These are phyloP conservation scores for Drosophila willistoni DNA, from an alignment of 1,140 invertebrate species.

Conservation along the genomic window DNA sequence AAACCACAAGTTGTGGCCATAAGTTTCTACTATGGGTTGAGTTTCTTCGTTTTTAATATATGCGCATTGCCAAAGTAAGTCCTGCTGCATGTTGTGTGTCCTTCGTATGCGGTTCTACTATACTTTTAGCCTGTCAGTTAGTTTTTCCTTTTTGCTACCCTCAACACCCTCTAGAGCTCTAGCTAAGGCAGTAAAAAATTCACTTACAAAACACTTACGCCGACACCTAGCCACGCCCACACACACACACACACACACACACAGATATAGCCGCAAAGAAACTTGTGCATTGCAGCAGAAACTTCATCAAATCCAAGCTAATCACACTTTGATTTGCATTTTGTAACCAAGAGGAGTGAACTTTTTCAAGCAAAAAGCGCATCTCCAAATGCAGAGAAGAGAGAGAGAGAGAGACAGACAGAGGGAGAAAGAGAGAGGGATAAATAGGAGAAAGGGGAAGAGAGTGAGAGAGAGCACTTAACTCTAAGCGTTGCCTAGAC, in stretches of 20 bases:
- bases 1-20: slow-evolving; percentile 49
- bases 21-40: slow-evolving; percentile 34
- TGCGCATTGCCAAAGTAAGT: slow-evolving; percentile 56
- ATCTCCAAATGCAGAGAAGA: slow-evolving; percentile 34
- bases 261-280: slow-evolving; percentile 32
- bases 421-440: neutral
- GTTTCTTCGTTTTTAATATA: slow-evolving; percentile 44
- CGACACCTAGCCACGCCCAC: slow-evolving; percentile 58
- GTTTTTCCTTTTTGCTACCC: slow-evolving; percentile 18
- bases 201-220: slow-evolving; percentile 75
- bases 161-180: too few species aligned
- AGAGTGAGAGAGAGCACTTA: slow-evolving; percentile 52
- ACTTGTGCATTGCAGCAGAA: slow-evolving; percentile 77
- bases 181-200: slow-evolving; percentile 53
- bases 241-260: slow-evolving; percentile 14
- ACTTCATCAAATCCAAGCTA: slow-evolving; percentile 78
- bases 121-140: slow-evolving; percentile 34
- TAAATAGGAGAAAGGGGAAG: neutral
- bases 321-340: slow-evolving; percentile 82
- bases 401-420: neutral
- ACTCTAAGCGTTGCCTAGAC: slow-evolving; percentile 67
- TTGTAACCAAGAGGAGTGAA: slow-evolving; percentile 57
- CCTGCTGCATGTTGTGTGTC: slow-evolving; percentile 30
- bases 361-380: slow-evolving; percentile 62
- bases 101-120: slow-evolving; percentile 14